Evolutionary conservation across 2,113 vertebrate genomes (phyloP).

Genomic region (Paralichthys olivaceus): DNA sequence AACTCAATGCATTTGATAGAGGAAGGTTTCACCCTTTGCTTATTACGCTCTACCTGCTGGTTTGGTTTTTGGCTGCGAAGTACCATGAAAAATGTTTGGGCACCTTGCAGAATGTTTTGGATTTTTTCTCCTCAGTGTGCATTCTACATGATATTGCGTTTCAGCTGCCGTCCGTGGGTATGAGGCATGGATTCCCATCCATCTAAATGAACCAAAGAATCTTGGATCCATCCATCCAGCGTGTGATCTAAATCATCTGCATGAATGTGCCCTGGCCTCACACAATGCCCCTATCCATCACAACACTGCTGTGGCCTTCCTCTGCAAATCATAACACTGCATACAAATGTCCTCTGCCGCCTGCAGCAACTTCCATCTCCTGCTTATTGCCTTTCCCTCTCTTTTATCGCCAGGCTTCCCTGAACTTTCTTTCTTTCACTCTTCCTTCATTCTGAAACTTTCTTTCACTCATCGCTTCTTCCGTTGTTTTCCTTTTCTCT

Average conservation of each 20-base stretch:
- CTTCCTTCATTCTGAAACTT: not conserved
- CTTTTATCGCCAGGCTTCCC: not conserved
- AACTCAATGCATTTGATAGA: constrained; percentile 21
- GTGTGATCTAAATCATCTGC: constrained; percentile 37
- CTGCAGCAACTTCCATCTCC: constrained; percentile 27
- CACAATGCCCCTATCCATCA: constrained; percentile 59
- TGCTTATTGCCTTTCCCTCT: constrained; percentile 11
- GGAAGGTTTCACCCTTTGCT: constrained; percentile 12
- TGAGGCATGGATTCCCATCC: constrained; percentile 26
- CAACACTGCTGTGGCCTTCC: constrained; percentile 28
- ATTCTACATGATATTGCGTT: constrained; percentile 5
- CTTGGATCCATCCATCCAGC: constrained; percentile 20
- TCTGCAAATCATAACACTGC: constrained; percentile 53
- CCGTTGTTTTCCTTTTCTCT: not conserved
- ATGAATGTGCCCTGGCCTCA: constrained; percentile 46
- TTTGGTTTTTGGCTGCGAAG: not conserved
- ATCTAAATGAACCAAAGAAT: constrained; percentile 31
- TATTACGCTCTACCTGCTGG: constrained; percentile 10
- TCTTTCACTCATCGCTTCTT: not conserved
- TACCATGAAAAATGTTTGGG: not conserved
- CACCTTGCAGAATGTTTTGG: not conserved
- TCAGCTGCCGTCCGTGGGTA: not conserved
- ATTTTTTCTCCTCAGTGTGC: not conserved
- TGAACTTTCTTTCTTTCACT: not conserved
- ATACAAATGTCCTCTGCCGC: constrained; percentile 40